Evolutionary conservation across 2,888 invertebrate species (phyloP), one percentile per base, ranked within the genome.

Genomic region (Minunthozetes semirufus): DNA sequence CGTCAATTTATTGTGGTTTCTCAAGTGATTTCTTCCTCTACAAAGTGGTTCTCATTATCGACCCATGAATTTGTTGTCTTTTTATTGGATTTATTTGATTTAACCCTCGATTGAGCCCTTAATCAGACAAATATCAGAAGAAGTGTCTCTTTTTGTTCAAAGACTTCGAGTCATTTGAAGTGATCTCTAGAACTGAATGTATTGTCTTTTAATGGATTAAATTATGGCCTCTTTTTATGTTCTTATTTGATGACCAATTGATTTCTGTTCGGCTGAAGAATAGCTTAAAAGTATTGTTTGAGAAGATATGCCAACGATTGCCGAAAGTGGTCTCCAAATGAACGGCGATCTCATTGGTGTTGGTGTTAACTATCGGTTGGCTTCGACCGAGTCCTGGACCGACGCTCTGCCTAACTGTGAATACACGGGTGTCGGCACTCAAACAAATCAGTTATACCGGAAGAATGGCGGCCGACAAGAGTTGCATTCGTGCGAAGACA

Each of bases 401-500:
- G 78, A 78, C 75, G 78, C 76, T 74, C 76, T 78, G 50, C 78
- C 78, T 33, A 77, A 76, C 17, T 77, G 77, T 46, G 72, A 71
- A 11, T 59, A 75, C 19, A 77, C 78, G 63, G 77, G 78, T 13
- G 77, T 77, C 72, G 78, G 78, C 4, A 76, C 71, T 33, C 76
- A 76, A 27, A 76, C 78, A 15, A 78, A 90, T 84, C 89, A 89
- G 81, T 86, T 88, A 68, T 90, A 90, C 80, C 83, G 88, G 74
- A 87, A 88, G 81, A 89, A 89, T 85, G 90, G 89, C 1, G 86
- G 87, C 80, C 85, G 88, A 66, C 86, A 87, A 79, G 88, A 89
- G 79, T 88, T 88, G 77, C 89, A 90, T 82, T 85, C 86, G 50
- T 89, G 88, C 81, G 89, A 90, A 82, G 90, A 91, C 81, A 86